These are phyloP conservation scores for Chelonia mydas DNA, from an alignment of 2,797 vertebrate species.

Conservation along the genomic window DNA sequence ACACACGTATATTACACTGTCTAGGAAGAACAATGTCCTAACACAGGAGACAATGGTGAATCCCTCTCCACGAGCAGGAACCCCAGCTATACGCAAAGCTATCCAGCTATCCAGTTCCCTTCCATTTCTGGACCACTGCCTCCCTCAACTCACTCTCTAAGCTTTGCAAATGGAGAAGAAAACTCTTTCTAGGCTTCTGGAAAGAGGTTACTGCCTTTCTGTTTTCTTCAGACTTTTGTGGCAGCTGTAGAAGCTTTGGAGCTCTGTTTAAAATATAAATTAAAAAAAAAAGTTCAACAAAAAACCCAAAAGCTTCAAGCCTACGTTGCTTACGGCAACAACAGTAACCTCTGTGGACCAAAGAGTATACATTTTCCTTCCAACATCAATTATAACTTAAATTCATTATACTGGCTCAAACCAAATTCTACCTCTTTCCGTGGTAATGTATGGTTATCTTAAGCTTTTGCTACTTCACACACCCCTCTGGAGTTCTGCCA, in stretches of 20 bases:
- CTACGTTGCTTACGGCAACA: background rate
- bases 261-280: background rate
- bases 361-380: background rate
- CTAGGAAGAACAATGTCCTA: background rate
- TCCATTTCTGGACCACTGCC: background rate
- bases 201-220: background rate
- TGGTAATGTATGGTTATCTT: background rate
- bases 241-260: background rate
- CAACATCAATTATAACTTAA: background rate
- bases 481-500: background rate
- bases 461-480: background rate
- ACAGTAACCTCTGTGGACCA: background rate
- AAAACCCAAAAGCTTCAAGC: background rate
- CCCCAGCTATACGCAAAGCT: background rate
- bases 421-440: background rate
- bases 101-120: background rate
- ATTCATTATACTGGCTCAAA: background rate
- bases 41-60: background rate
- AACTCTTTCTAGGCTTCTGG: background rate
- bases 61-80: background rate
- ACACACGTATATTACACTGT: background rate
- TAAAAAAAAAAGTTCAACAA: background rate
- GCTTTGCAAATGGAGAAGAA: background rate
- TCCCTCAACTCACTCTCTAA: background rate
- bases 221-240: background rate